These are phyloP conservation scores for Poicephalus meyeri DNA, from an alignment of 2,113 vertebrate genomes.

Conservation along the genomic window DNA sequence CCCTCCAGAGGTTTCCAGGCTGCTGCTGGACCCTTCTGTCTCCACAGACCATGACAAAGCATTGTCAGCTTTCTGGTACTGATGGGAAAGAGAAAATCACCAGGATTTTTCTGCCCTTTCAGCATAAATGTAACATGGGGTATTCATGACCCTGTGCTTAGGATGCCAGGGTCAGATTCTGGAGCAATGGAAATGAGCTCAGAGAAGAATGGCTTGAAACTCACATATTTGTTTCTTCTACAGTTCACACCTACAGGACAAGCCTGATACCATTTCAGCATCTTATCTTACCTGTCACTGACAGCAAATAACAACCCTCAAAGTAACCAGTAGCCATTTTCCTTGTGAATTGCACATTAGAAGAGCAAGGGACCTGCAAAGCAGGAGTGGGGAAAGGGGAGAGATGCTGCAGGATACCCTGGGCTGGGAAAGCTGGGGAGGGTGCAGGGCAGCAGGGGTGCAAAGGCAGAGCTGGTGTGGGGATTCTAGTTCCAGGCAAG, in stretches of 20 bases:
- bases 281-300: neutral
- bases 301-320: neutral
- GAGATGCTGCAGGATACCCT: neutral
- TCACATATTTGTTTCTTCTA: neutral
- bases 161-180: neutral
- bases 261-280: neutral
- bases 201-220: neutral
- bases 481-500: neutral
- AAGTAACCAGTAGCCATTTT: neutral
- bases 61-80: neutral
- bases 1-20: neutral
- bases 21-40: neutral
- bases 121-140: neutral
- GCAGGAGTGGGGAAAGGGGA: neutral
- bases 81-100: neutral
- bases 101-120: neutral
- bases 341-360: accelerated
- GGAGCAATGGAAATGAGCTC: neutral
- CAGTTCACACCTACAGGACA: neutral
- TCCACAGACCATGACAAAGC: neutral
- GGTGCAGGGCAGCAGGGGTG: neutral
- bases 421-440: neutral
- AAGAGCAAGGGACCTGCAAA: neutral
- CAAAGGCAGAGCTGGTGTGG: neutral
- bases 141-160: neutral